Evolutionary conservation across 2,113 vertebrate genomes (phyloP).

Genomic region (Poicephalus gulielmi): DNA sequence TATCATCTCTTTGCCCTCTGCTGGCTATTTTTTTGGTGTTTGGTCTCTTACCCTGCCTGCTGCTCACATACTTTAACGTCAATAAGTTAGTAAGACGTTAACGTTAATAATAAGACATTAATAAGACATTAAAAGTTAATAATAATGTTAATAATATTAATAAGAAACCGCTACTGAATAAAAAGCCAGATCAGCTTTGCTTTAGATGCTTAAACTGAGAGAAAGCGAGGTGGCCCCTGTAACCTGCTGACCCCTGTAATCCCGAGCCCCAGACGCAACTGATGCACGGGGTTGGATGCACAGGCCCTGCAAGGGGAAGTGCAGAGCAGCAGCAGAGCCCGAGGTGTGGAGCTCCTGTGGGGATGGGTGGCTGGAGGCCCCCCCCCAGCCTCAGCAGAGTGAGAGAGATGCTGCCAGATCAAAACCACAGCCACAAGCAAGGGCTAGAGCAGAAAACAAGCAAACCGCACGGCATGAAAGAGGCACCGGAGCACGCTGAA

Average conservation of each 20-base stretch:
- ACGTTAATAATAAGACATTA: not conserved
- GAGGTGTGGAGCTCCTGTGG: not conserved
- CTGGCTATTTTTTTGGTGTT: not conserved
- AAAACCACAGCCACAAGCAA: constrained; percentile 60
- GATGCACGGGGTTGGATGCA: not conserved
- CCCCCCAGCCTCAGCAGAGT: not conserved
- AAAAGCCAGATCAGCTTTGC: not conserved
- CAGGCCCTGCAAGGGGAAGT: not conserved
- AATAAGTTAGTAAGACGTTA: not conserved
- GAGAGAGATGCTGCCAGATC: not conserved
- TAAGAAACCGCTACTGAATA: not conserved
- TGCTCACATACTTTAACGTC: not conserved
- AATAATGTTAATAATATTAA: not conserved
- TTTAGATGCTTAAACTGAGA: not conserved
- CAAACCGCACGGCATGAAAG: constrained; percentile 32
- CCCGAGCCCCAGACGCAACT: not conserved
- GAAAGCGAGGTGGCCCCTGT: not conserved
- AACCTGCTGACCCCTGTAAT: not conserved
- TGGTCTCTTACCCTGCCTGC: not conserved
- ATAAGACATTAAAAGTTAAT: not conserved
- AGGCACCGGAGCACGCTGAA: not conserved
- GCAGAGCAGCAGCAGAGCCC: not conserved
- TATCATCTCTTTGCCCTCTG: not conserved
- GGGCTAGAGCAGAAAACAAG: constrained; percentile 14
- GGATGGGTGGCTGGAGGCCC: not conserved